Conservation (phyloP, 2,797 vertebrate species). For the Eidolon dupreanum region DNA sequence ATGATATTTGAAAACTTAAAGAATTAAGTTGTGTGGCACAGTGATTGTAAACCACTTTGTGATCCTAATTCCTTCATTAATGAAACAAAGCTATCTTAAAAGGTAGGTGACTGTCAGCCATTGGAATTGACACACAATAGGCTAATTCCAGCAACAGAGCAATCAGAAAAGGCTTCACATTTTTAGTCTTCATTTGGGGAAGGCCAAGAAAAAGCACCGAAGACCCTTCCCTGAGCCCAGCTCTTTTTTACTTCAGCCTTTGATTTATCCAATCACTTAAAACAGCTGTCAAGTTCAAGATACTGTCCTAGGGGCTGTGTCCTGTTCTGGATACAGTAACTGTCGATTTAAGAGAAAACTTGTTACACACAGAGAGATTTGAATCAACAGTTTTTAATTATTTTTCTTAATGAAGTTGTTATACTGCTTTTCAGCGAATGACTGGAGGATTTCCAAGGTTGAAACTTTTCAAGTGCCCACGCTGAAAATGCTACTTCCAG, state of each 20-base stretch:
- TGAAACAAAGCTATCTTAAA: neutral
- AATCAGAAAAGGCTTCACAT: neutral
- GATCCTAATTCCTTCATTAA: too few species aligned
- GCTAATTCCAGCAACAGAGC: neutral
- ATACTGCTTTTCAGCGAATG: neutral
- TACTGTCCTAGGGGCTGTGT: accelerated
- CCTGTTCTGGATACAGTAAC: neutral
- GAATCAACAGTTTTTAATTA: neutral
- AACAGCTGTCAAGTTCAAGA: neutral
- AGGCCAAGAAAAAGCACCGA: neutral
- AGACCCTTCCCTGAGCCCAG: neutral
- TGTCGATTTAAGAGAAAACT: neutral
- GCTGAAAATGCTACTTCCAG: neutral
- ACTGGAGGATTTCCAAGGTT: neutral
- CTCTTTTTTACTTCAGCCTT: neutral
- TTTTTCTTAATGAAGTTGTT: neutral
- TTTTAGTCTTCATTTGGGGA: neutral
- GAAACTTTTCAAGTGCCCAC: neutral
- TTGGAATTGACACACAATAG: neutral
- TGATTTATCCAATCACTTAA: neutral
- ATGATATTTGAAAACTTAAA: neutral
- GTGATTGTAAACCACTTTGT: neutral
- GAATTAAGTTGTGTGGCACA: neutral
- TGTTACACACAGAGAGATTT: neutral
- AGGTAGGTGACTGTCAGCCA: neutral